Evolutionary conservation across 2,888 invertebrate species (phyloP).

Genomic region (Campoplex capitator): DNA sequence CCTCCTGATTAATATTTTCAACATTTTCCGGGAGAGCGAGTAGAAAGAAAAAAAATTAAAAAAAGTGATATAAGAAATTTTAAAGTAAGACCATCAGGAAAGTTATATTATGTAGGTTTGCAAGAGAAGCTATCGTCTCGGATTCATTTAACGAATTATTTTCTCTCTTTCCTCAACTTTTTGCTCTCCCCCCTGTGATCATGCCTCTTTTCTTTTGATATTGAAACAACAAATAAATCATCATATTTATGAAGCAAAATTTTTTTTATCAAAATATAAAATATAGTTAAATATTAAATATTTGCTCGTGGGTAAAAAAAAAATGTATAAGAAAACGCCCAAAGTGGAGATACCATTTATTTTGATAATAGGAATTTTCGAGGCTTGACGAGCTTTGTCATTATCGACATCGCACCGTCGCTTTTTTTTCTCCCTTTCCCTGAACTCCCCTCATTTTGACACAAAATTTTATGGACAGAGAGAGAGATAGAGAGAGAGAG

Average conservation of each 20-base stretch:
- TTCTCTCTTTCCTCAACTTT: not conserved
- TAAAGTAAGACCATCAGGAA: constrained; percentile 18
- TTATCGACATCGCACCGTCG: constrained; percentile 9
- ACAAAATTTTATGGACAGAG: not conserved
- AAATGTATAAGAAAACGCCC: not conserved
- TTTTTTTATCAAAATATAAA: not conserved
- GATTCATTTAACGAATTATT: constrained; percentile 28
- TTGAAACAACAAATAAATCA: not conserved
- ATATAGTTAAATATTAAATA: not conserved
- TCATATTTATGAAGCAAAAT: not conserved
- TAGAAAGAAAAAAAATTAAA: not conserved
- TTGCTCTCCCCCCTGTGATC: not conserved
- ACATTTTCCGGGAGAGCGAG: constrained; percentile 21
- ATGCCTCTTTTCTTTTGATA: not conserved
- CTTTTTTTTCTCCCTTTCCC: not conserved
- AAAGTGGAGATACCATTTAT: not conserved
- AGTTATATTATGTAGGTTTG: constrained; percentile 28
- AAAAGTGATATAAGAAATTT: constrained; percentile 13
- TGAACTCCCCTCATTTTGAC: not conserved
- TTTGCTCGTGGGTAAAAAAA: not conserved
- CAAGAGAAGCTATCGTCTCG: constrained; percentile 12
- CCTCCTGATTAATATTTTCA: constrained; percentile 69
- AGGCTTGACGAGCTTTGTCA: constrained; percentile 2
- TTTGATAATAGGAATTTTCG: not conserved
- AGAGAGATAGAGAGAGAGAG: not conserved